phyloP scores from a whole-genome alignment of 2,888 invertebrate species.

The Lasius fuliginosus region DNA sequence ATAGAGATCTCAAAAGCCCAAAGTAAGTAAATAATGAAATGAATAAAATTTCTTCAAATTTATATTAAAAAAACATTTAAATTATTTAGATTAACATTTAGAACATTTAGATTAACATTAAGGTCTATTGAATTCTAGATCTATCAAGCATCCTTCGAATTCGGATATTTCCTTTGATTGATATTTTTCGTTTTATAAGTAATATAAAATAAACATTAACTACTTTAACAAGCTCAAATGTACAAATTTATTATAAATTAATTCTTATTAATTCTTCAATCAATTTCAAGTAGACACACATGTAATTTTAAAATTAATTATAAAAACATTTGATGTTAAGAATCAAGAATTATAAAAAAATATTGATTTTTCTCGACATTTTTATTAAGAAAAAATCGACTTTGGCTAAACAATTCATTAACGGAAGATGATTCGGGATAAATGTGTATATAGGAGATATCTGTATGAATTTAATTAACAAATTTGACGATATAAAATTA shows the following conservation, averaged over 20 bases:
- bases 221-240: neutral
- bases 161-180: neutral
- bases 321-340: neutral
- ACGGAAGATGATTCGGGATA: neutral
- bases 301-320: neutral
- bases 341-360: neutral
- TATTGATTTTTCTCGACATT: neutral
- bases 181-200: neutral
- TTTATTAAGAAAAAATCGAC: neutral
- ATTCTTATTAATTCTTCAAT: neutral
- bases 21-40: conserved; percentile 91
- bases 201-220: neutral
- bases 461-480: neutral
- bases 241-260: neutral
- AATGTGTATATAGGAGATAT: neutral
- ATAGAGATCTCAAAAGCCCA: conserved; percentile 99
- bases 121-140: neutral
- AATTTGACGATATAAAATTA: neutral
- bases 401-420: neutral
- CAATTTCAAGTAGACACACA: neutral
- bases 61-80: neutral
- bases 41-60: neutral
- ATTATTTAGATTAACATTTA: neutral
- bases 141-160: neutral
- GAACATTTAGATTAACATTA: no score